Evolutionary conservation across 2,888 invertebrate genomes (phyloP), one percentile per base, ranked within the genome.

Genomic region (Sympetrum striolatum): DNA sequence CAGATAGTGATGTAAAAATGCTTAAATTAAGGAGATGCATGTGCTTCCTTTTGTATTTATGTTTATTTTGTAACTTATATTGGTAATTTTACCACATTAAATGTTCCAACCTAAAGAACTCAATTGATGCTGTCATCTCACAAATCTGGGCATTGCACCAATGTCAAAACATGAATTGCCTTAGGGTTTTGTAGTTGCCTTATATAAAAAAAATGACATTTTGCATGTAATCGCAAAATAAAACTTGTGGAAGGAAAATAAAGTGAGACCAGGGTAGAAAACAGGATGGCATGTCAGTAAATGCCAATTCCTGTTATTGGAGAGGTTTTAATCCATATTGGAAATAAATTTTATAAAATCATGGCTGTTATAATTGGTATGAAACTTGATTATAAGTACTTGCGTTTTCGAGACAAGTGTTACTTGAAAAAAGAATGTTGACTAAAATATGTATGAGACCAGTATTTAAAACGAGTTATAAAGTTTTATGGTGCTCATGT

Each of bases 1-100:
- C 58, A 91, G 91, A 81, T 91, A 91, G 91, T 86, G 86, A n/a
- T 86, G 35, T n/a, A 86, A 22, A n/a, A 53, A 73, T 73, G 31
- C 73, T 73, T 73, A 80, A 80, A 79, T 80, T 80, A 60, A 39
- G 48, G 31, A 60, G 58, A 22, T 79, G 60, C 18, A 35, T 86
- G 86, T 86, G 86, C 86, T 86, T 82, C 82, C 82, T 64, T 60
- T 86, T 58, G 37, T 86, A 86, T 86, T 86, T 86, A 86, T 86
- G 86, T 86, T 86, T 86, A 35, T 60, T 86, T 86, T 86, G 82
- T 82, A 60, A 64, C 35, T 86, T 35, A 86, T 60, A 64, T 14
- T 60, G 60, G 81, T 81, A 60, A n/a, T 37, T 86, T 86, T 86
- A 86, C 86, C 60, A 35, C 58, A 82, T 82, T 81, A 35, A n/a